Conservation (phyloP, 1,140 invertebrate species). For the Bombus polaris region DNA sequence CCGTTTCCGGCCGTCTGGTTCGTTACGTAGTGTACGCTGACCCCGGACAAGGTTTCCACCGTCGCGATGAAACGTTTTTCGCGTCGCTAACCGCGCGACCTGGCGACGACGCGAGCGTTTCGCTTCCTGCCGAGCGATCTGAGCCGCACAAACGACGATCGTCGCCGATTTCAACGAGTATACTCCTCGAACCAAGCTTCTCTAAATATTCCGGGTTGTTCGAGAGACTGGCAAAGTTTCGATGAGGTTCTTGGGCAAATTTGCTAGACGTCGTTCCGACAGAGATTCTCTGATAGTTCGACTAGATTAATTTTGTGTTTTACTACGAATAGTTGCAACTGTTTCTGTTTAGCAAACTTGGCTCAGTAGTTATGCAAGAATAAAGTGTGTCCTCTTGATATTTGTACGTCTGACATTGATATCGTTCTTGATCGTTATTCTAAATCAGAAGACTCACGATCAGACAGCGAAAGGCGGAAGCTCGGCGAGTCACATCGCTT, state of each 20-base stretch:
- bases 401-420: no score
- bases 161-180: conserved; percentile 17
- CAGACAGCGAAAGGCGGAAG: conserved; percentile 61
- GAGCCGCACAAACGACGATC: conserved; percentile 35
- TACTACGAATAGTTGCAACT: no score
- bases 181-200: neutral
- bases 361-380: neutral
- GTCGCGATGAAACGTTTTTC: conserved; percentile 37
- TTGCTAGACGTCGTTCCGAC: conserved; percentile 9
- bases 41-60: conserved; percentile 71
- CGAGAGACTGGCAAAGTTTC: conserved; percentile 18
- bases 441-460: neutral
- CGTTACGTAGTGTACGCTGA: conserved; percentile 58
- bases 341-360: neutral
- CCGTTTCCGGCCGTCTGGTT: conserved; percentile 28
- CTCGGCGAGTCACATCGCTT: conserved; percentile 12
- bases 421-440: neutral
- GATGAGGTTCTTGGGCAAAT: conserved; percentile 7
- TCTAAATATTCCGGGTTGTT: neutral
- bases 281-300: neutral
- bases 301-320: conserved; percentile 1
- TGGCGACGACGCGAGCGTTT: conserved; percentile 31
- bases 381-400: neutral
- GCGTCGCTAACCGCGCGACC: conserved; percentile 30
- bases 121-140: conserved; percentile 17